These are phyloP conservation scores for Hyposoter dolosus DNA, from an alignment of 2,888 invertebrate species.

Conservation along the genomic window DNA sequence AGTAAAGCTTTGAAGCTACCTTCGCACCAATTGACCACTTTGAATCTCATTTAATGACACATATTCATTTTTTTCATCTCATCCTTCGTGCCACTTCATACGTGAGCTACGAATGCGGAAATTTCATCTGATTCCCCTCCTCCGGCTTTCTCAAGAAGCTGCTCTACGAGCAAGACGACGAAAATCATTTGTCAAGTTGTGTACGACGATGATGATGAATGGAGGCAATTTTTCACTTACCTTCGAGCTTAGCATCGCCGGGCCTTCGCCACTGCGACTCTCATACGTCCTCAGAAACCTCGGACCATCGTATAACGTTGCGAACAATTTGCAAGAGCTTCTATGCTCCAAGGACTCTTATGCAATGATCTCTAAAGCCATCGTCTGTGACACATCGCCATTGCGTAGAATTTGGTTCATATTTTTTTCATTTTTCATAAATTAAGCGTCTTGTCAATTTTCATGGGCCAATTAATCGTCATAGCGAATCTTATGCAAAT, in stretches of 20 bases:
- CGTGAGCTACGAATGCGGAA: conserved; percentile 11
- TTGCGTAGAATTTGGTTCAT: not conserved
- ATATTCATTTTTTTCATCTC: not conserved
- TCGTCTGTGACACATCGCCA: not conserved
- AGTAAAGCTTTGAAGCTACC: conserved; percentile 61
- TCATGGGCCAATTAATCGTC: not conserved
- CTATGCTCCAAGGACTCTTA: conserved; percentile 15
- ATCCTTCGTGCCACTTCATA: not conserved
- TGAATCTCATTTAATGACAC: conserved; percentile 13
- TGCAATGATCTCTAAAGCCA: conserved; percentile 23
- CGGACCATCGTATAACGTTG: not conserved
- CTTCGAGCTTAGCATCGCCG: conserved; percentile 18
- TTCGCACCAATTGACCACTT: conserved; percentile 60
- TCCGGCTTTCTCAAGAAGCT: not conserved
- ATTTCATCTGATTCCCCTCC: not conserved
- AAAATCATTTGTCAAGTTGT: conserved; percentile 55
- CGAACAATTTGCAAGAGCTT: conserved; percentile 2
- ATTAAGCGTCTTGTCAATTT: not conserved
- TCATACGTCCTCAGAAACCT: not conserved
- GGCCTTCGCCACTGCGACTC: conserved; percentile 28
- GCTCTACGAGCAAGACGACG: not conserved
- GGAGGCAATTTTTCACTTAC: conserved; percentile 60
- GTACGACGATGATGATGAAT: conserved; percentile 53
- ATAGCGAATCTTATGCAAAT: too few species aligned
- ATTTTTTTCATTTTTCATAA: not conserved